phyloP scores from a whole-genome alignment of 2,113 vertebrate genomes.

The Boulengeromyrus knoepffleri region DNA sequence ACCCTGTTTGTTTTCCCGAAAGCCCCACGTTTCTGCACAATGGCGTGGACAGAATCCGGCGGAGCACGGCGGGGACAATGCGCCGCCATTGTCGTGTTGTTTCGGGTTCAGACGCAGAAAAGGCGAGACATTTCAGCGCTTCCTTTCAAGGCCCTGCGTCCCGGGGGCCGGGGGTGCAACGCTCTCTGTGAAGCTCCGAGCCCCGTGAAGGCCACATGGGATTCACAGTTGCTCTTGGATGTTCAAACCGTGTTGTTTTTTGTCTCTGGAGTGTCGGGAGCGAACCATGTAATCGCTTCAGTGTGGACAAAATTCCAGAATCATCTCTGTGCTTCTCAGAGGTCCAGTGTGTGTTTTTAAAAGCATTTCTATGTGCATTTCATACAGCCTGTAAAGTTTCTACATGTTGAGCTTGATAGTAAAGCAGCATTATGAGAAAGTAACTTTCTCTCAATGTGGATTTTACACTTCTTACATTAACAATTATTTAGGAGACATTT shows the following conservation, averaged over 20 bases:
- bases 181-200: not conserved
- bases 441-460: not conserved
- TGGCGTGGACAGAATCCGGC: constrained; percentile 37
- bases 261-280: not conserved
- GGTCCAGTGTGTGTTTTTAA: not conserved
- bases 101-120: not conserved
- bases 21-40: constrained; percentile 31
- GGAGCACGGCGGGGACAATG: constrained; percentile 51
- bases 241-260: not conserved
- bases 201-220: not conserved
- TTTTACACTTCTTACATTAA: not conserved
- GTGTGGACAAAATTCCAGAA: not conserved
- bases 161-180: too few species aligned
- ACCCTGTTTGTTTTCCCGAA: constrained; percentile 18
- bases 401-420: not conserved
- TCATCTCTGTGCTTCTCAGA: not conserved
- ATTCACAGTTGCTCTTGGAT: not conserved
- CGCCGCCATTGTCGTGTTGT: constrained; percentile 59
- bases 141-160: not conserved
- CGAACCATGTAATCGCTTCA: not conserved
- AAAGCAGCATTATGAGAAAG: not conserved
- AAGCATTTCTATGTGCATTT: not conserved
- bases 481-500: not conserved
- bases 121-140: not conserved
- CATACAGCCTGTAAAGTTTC: not conserved